phyloP scores from a whole-genome alignment of 2,888 invertebrate genomes.

The Oxycera nigricornis region DNA sequence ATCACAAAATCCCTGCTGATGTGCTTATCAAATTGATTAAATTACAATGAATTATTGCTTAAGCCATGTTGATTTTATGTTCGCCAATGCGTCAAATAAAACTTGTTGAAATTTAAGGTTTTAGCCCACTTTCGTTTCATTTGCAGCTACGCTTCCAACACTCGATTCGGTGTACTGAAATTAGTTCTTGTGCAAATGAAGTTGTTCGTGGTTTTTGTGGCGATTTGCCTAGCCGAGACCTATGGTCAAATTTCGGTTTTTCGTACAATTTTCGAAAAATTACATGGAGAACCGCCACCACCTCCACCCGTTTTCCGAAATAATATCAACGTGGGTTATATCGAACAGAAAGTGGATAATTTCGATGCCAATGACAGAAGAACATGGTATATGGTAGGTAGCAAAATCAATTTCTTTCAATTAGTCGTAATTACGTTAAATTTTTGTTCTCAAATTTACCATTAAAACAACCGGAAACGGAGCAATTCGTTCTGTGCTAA shows the following conservation, averaged over 20 bases:
- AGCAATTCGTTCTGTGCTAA: no score
- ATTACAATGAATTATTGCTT: neutral
- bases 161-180: no score
- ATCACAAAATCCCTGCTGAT: conserved; percentile 19
- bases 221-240: neutral
- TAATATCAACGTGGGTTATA: conserved; percentile 43
- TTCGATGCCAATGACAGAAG: conserved; percentile 65
- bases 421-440: no score
- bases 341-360: conserved; percentile 67
- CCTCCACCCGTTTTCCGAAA: conserved; percentile 41
- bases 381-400: conserved; percentile 64
- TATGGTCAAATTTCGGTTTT: conserved; percentile 50
- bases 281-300: conserved; percentile 63
- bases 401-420: neutral
- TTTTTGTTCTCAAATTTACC: no score
- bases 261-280: conserved; percentile 52
- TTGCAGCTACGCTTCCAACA: neutral
- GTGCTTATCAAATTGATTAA: conserved; percentile 11
- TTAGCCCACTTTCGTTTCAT: no score
- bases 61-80: neutral
- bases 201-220: neutral
- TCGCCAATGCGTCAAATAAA: neutral
- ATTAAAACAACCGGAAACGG: no score
- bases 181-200: neutral
- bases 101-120: neutral